phyloP scores from a whole-genome alignment of 2,888 invertebrate genomes.

The Resseliella maxima region DNA sequence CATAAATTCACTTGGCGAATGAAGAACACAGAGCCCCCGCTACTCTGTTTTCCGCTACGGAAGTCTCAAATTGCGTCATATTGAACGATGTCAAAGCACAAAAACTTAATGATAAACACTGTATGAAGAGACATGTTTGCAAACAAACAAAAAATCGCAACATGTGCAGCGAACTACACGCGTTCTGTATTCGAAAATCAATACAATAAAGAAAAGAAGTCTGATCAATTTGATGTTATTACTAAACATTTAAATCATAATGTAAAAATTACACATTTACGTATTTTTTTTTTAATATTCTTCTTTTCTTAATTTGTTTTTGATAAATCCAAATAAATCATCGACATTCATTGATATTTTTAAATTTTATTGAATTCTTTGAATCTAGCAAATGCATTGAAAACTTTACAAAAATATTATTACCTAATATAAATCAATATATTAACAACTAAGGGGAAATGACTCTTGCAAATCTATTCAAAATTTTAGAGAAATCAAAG shows the following conservation, averaged over 20 bases:
- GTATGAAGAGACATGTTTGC: constrained; percentile 18
- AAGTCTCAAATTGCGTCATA: constrained; percentile 40
- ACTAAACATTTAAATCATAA: constrained; percentile 39
- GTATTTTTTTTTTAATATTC: background rate
- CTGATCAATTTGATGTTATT: background rate
- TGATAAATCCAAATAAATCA: background rate
- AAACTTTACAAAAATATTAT: too few relatives aligned
- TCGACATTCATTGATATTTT: constrained; percentile 16
- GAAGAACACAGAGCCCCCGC: background rate
- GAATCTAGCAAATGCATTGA: too few relatives aligned
- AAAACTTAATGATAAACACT: background rate
- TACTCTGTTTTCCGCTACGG: constrained; percentile 32
- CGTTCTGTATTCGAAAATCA: background rate
- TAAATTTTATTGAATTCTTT: too few relatives aligned
- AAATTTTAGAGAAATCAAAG: too few relatives aligned
- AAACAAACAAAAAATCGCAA: background rate
- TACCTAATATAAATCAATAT: too few relatives aligned
- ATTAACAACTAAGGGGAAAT: too few relatives aligned
- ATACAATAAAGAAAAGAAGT: background rate
- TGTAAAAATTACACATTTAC: constrained; percentile 44
- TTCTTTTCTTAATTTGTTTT: background rate
- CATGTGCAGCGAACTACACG: background rate
- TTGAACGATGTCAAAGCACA: constrained; percentile 5
- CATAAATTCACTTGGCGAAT: constrained; percentile 1
- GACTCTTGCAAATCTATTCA: too few relatives aligned